Base-by-base conservation (phyloP, 1,140 invertebrate genomes). In the Zelostemma sp. region DNA sequence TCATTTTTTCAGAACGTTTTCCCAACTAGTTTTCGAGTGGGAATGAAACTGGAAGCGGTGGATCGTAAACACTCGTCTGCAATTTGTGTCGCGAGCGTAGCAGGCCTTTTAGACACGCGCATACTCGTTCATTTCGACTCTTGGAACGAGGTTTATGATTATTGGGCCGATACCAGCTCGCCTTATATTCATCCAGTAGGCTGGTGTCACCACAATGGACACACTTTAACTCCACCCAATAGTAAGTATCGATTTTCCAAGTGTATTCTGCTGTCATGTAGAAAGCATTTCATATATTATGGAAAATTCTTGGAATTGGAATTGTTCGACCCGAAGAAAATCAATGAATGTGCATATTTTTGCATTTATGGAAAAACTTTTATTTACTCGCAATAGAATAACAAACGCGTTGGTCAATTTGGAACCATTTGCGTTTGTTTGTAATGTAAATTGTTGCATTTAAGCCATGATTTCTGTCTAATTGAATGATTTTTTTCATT, bases 41-140 rank as follows among this genome's bases (percentile, higher is more conserved):
- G 95, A 25, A 95, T 95, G 94, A 98, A 98, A 84, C 82, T 99
- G 17, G 97, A 99, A 86, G 96, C 97, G 6, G 94, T 97, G 40
- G 96, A 99, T 84, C 90, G 93, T 28, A 96, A 95, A 78, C 95
- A 97, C 83, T 91, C 92, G 6, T 90, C 89, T 0, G 80, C 93
- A 31, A 90, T 96, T 16, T 96, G 96, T 78, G 95, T 96, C n/a
- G 95, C 96, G 1, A 93, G 93, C 17, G 90, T 97, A 8, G 89
- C 90, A 40, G 94, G 95, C 77, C 89, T 95, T 53, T 88, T 97
- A 84, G 93, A 95, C 69, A 91, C 92, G 69, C 86, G 95, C 21
- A 90, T 98, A 74, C 89, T 97, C 1, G 90, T 99, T 45, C 96
- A 97, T 83, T 98, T 98, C 86, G 96, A 98, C 87, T 94, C 93